Conservation (phyloP, 30 jellyfish, hydroid and myxozoan genomes). For the Cassiopea xamachana region DNA sequence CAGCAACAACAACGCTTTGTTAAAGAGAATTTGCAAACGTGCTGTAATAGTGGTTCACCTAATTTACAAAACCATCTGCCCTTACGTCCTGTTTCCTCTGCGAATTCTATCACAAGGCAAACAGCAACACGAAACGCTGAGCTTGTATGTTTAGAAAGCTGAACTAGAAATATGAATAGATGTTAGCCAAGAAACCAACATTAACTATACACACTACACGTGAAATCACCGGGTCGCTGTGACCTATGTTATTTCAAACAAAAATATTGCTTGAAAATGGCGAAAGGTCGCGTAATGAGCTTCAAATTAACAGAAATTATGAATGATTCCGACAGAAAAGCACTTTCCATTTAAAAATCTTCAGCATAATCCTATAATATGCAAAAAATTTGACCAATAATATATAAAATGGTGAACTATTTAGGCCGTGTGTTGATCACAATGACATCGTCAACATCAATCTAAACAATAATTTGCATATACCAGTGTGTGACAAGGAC, state of each 20-base stretch:
- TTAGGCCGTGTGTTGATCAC: background rate
- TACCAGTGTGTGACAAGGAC: too few relatives aligned
- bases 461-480: background rate
- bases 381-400: background rate
- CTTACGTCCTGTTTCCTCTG: background rate
- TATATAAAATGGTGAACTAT: background rate
- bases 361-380: background rate
- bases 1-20: background rate
- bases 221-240: constrained; percentile 11
- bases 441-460: background rate
- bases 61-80: background rate
- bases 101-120: background rate
- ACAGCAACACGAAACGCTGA: background rate
- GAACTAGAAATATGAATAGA: background rate
- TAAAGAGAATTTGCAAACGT: background rate
- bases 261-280: background rate
- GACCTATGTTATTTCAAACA: background rate
- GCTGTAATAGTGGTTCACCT: background rate
- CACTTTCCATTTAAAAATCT: background rate
- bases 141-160: background rate
- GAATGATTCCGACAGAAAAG: background rate
- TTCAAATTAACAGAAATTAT: background rate
- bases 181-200: background rate
- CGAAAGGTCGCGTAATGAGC: constrained; percentile 14
- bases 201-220: background rate